Evolutionary conservation across 2,797 vertebrate species (phyloP), one percentile per base, ranked within the genome.

Genomic region (Pipistrellus pipistrellus): DNA sequence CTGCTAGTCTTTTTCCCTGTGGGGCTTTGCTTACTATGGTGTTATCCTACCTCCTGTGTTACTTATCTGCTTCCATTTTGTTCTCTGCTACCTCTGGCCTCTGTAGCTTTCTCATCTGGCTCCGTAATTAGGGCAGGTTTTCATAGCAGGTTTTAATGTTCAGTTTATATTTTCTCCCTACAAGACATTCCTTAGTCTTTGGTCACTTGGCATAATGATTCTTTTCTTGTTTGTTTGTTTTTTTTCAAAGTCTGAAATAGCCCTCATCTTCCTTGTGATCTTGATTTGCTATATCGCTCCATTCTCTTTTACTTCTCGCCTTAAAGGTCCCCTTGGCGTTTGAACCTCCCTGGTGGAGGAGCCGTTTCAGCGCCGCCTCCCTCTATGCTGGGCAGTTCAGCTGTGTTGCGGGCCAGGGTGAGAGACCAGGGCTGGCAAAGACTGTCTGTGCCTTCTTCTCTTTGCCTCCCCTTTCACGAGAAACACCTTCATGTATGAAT

Each of bases 201-300:
- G 8, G 80, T 93, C 48, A 38, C 64, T 3, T 73, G 91, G 12
- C 75, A 57, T 13, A 53, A 48, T 30, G 71, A 69, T 59, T 55
- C 64, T 30, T 68, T 77, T 53, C 69, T 90, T 87, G 41, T 71
- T 41, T 66, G 53, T 83, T 88, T 66, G 35, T 78, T 46, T 66
- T 59, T 85, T 88, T 66, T 51, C 68, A 53, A 17, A 62, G 59
- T 62, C 59, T 57, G 23, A 48, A 57, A 27, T 68, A 84, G 78
- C 59, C 84, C 23, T 90, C 25, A 8, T 93, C 92, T 91, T 95
- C 53, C 81, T 66, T 83, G 46, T 88, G 83, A 53, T 93, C 85
- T 76, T 84, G 46, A 32, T 62, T 73, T 48, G 7, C 64, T 51
- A 0, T 2, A 27, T 88, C 27, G 2, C 17, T 84, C 32, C 38